Conservation (phyloP, 2,797 vertebrate genomes). For the Hipposideros larvatus region DNA sequence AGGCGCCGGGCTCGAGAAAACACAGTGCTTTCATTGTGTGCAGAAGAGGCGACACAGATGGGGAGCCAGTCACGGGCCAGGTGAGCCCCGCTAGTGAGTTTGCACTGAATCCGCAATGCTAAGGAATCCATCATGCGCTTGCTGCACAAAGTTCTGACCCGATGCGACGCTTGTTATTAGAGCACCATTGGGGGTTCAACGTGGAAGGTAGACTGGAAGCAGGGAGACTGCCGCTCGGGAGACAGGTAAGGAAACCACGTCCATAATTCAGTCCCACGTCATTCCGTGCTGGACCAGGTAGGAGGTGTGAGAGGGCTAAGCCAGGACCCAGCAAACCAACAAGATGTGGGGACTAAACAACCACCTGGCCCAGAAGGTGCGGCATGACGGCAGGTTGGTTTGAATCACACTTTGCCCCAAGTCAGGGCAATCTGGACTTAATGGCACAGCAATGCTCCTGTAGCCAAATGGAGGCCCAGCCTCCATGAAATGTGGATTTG, state of each 20-base stretch:
- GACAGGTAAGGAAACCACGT: neutral
- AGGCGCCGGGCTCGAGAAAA: neutral
- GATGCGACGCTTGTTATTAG: neutral
- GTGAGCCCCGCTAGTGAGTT: fast-evolving
- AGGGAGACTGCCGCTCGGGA: neutral
- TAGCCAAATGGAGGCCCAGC: neutral
- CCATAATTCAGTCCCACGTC: neutral
- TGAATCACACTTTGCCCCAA: fast-evolving
- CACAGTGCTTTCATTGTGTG: fast-evolving
- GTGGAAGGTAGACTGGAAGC: neutral
- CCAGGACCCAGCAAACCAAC: no score
- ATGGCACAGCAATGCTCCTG: fast-evolving
- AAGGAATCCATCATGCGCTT: neutral
- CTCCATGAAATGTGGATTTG: fast-evolving
- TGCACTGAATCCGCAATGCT: neutral
- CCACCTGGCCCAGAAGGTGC: no score
- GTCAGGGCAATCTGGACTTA: neutral
- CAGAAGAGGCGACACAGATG: fast-evolving
- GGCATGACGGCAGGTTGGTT: fast-evolving
- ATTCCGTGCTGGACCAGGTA: fast-evolving
- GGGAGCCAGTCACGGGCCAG: neutral
- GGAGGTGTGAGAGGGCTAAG: neutral
- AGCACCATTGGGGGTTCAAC: neutral
- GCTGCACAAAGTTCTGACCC: neutral
- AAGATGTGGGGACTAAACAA: fast-evolving